Evolutionary conservation across 2,797 vertebrate species (phyloP).

Genomic region (Bradypodion pumilum): DNA sequence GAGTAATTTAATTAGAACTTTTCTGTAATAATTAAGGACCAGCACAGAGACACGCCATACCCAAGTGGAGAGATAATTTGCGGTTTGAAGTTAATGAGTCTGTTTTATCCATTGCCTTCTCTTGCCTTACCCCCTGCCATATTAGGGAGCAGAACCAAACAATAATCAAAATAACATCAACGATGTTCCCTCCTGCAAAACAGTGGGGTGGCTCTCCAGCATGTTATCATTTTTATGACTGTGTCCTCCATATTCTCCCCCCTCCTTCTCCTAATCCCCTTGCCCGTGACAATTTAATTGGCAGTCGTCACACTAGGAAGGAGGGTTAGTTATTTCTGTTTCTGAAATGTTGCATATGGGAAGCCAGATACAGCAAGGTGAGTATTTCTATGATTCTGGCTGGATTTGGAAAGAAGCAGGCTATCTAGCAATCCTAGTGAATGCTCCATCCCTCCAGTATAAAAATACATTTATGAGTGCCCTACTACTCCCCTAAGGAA

Average conservation of each 20-base stretch:
- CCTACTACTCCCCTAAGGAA: not conserved
- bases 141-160: slow-evolving; percentile 31
- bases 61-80: slow-evolving; percentile 31
- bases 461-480: not conserved
- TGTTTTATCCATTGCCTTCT: slow-evolving; percentile 49
- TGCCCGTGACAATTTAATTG: slow-evolving; percentile 21
- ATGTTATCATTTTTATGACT: slow-evolving; percentile 29
- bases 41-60: slow-evolving; percentile 14
- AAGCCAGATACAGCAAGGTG: not conserved
- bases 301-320: not conserved
- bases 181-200: slow-evolving; percentile 20
- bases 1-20: slow-evolving; percentile 49
- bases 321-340: slow-evolving; percentile 21
- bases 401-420: not conserved
- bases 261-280: slow-evolving; percentile 13
- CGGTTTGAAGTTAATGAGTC: slow-evolving; percentile 55
- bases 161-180: slow-evolving; percentile 38
- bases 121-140: slow-evolving; percentile 12
- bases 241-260: slow-evolving; percentile 3
- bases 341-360: not conserved
- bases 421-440: not conserved
- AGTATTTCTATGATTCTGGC: not conserved
- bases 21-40: slow-evolving; percentile 59
- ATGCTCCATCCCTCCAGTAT: not conserved
- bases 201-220: not conserved